phyloP scores from a whole-genome alignment of 2,888 invertebrate species.

The Mystacides longicornis region DNA sequence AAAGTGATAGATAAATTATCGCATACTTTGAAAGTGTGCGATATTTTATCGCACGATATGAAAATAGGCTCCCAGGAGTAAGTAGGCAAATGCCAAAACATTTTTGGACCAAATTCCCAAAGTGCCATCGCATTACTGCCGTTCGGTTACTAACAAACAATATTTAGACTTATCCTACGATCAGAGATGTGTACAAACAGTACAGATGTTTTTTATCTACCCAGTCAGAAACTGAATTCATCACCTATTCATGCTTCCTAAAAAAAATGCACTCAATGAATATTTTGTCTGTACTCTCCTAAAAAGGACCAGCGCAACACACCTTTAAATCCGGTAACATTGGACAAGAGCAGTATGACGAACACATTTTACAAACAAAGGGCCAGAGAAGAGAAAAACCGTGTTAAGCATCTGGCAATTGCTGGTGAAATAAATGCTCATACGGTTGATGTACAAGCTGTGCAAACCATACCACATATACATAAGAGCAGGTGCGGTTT shows the following conservation, averaged over 20 bases:
- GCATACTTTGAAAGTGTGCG: too few species aligned
- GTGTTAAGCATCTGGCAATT: neutral
- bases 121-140: too few species aligned
- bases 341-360: neutral
- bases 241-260: conserved; percentile 1
- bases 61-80: too few species aligned
- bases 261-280: conserved; percentile 1
- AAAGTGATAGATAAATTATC: too few species aligned
- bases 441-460: neutral
- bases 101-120: too few species aligned
- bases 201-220: neutral
- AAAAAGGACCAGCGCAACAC: neutral
- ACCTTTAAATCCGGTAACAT: conserved; percentile 1
- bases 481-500: neutral
- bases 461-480: neutral
- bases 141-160: too few species aligned
- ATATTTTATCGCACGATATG: too few species aligned
- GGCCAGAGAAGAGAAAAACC: conserved; percentile 2
- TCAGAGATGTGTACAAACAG: neutral
- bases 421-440: neutral
- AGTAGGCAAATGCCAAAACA: too few species aligned
- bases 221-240: neutral
- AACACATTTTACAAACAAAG: conserved; percentile 1
- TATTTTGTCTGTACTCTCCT: neutral
- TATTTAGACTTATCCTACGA: neutral